Evolutionary conservation across 2,888 invertebrate species (phyloP), one percentile per base, ranked within the genome.

Genomic region (Sthenelais limicola): DNA sequence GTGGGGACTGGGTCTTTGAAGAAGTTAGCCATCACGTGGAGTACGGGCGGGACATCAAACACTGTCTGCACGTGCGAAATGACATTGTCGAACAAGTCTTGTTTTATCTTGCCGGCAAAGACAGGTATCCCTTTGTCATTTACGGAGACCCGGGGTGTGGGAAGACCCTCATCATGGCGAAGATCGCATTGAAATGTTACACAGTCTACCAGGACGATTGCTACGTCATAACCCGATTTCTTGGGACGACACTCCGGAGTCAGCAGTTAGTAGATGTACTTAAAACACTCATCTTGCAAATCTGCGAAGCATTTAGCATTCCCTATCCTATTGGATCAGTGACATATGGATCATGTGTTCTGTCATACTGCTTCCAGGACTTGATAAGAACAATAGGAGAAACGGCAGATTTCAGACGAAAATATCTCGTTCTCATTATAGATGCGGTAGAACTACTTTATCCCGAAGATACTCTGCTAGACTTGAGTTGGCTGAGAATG

Each of bases 1-100:
- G 26, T 43, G 35, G 12, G 35, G 62, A 62, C 43, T 62, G 62
- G 62, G 38, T 62, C 24, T 24, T 62, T 24, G 62, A 62, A 43
- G 62, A 62, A 43, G 38, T 62, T 12, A 7, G 24, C 2, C 35
- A 62, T 24, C 62, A 62, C 38, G 62, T 62, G 62, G 43, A 35
- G 26, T 62, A 62, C 24, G 62, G 38, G 26, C 62, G 38, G 7
- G 38, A 62, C 21, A 43, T 35, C 24, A 21, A 38, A 2, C 62
- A 62, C 38, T n/a, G 21, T 1, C 21, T 38, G 1, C 62, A 43
- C 3, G 62, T 62, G 18, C 35, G 38, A 12, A 38, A 35, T 15
- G 62, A 62, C 38, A 24, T 38, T 43, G 24, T 62, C n/a, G 62
- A 62, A 24, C 62, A 21, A 3, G 62, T 62, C 2, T 43, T 62